Base-by-base conservation (phyloP, 2,113 vertebrate genomes). In the Aplodontia rufa region DNA sequence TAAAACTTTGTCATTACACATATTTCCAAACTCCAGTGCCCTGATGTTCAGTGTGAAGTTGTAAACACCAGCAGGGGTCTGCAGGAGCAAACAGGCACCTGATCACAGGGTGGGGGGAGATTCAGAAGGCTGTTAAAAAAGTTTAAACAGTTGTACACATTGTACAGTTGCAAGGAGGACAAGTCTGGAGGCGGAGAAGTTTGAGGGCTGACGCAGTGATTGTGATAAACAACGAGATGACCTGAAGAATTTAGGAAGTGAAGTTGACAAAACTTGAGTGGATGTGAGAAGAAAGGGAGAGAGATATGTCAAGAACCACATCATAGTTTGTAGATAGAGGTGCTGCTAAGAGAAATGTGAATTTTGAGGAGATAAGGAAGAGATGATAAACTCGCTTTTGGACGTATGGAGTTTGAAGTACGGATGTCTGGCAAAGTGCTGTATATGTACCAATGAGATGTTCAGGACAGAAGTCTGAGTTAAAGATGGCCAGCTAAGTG, bases 361-460 rank as follows among this genome's bases (percentile, higher is more conserved):
- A 85, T 74, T 74, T n/a, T 68, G 40, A 80, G 26, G 49, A 74
- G 55, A 14, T 17, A 74, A 60, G 42, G 47, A 93, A 93, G 35
- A 82, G 6, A 58, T 55, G 47, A 14, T 64, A n/a, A 47, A 9
- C 40, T 94, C 51, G 47, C 60, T 37, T 45, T 64, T 37, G 58
- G 60, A 37, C 49, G 45, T 42, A 30, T 42, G 42, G 81, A 85
- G 16, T 71, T 16, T 80, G n/a, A 84, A 75, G n/a, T 86, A 30
- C 55, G 58, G 75, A 13, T 55, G 6, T 45, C 42, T 8, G 7
- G 49, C n/a, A 17, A 72, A 87, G 62, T n/a, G 26, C 35, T 30
- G 0, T 8, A 9, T 69, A 4, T 17, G 55, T 1, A n/a, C 51
- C 45, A 58, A 11, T 1, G 2, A 26, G 28, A 76, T 3, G 3